Evolutionary conservation across 2,888 invertebrate genomes (phyloP), one percentile per base, ranked within the genome.

Genomic region (Torymus auratus): DNA sequence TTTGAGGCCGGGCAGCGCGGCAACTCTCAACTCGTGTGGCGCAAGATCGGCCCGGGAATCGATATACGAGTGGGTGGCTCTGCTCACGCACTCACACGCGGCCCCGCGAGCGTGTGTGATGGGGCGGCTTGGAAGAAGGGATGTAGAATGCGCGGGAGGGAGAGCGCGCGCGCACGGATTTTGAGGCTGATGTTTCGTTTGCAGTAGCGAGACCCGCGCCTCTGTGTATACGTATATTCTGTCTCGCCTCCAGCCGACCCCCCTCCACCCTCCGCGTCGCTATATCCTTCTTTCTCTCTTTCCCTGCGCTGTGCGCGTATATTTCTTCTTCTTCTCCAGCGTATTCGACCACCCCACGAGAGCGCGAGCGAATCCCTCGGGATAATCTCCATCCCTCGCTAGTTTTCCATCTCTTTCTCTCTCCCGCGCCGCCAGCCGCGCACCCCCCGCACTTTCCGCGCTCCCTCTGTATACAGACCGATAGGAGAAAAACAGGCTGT

Each of bases 161-260:
- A 81, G 77, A 78, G 64, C 56, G 62, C 50, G 53, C 82, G 85
- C 84, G 86, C 87, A 83, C 85, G 87, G 86, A 88, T 88, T 88
- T 87, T 87, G 88, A 88, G 88, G 89, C 88, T 87, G 89, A 89
- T 88, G 89, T 89, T 89, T 87, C 88, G 89, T 88, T 87, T 87
- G 87, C 28, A 28, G 28, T 28, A 28, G 28, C 69, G n/a, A 20
- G 68, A 20, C 20, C 20, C 20, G 20, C 68, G 11, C 53, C 13
- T 11, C 12, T 11, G 17, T 56, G 14, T 60, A 20, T 50, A 50
- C 13, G 58, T 64, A 74, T 74, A 58, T 28, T 2, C 28, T 28
- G 28, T 28, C 28, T 28, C 56, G 14, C 15, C 53, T 28, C 55
- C 17, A 14, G 14, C 13, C 17, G 17, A 13, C 5, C 50, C 17